Evolutionary conservation across 2,113 vertebrate genomes (phyloP).

Genomic region (Pelodiscus sinensis): DNA sequence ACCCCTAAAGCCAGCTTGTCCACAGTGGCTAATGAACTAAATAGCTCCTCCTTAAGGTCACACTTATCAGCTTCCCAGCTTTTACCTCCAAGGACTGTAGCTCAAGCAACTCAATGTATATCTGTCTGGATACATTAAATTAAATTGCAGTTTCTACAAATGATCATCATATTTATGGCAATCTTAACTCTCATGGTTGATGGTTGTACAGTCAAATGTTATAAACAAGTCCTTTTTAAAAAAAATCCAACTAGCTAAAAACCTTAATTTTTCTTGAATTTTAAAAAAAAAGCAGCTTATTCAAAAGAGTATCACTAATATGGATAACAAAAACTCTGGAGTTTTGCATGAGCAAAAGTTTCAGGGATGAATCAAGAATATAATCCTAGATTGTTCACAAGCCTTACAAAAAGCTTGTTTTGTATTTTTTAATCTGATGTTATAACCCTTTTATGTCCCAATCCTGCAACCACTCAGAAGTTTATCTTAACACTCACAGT

Average conservation of each 20-base stretch:
- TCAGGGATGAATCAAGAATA: not conserved
- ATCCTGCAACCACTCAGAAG: not conserved
- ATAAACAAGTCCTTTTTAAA: not conserved
- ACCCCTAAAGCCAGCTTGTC: not conserved
- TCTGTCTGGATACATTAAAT: not conserved
- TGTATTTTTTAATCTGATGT: not conserved
- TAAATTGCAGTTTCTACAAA: not conserved
- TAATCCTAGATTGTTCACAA: not conserved
- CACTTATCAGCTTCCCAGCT: not conserved
- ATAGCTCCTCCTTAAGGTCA: not conserved
- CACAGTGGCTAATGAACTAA: not conserved
- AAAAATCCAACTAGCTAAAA: not conserved
- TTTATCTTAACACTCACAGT: not conserved
- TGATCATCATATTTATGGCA: not conserved
- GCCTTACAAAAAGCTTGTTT: fast-evolving
- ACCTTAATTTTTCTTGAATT: not conserved
- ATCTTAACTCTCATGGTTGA: not conserved
- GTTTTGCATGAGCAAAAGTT: not conserved
- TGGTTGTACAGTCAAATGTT: not conserved
- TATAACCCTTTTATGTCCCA: not conserved
- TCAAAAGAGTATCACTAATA: not conserved
- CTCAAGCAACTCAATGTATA: not conserved
- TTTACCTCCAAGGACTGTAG: not conserved
- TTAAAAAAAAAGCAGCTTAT: not conserved
- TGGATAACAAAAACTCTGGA: not conserved